Evolutionary conservation across 2,797 vertebrate genomes (phyloP), one percentile per base, ranked within the genome.

Genomic region (Brachymystax lenok): DNA sequence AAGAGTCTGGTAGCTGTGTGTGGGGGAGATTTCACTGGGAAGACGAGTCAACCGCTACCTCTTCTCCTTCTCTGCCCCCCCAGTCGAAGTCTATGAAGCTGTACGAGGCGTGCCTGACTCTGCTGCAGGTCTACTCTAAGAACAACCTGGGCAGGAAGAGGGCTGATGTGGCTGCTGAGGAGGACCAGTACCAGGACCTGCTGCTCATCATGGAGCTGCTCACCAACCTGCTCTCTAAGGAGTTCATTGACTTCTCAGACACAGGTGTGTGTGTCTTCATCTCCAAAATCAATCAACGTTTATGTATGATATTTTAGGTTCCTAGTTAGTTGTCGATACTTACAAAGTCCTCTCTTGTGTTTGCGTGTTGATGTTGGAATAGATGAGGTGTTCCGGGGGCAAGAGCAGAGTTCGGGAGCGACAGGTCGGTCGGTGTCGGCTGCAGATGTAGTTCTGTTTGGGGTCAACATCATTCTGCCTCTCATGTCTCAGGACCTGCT

Each of bases 121-220:
- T 99, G 91, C 95, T 99, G 76, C 97, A 99, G 89, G 98, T 99
- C 3, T 99, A 99, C 93, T 98, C 98, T 61, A 99, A 98, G 89
- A 99, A 99, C 93, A 99, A 97, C 90, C 88, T 97, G 86, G 96
- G 95, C 82, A 93, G 98, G 68, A 97, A 98, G 84, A 93, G 97
- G n/a, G 91, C 94, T 74, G 98, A 99, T 79, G 95, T 96, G 70
- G 93, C 96, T 0, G 97, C 96, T 0, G 98, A 99, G 90, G 98
- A 99, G 88, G 98, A 99, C 76, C 98, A 99, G 86, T 99, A 99
- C 89, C 98, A 99, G 90, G 98, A 99, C 91, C 94, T 99, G 76
- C 96, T 99, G 61, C 98, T 99, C 83, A 99, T 99, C 89, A 99
- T 99, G 98, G 98, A 99, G 85, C 97, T 99, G 82, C 97, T 99